Evolutionary conservation across 2,888 invertebrate species (phyloP).

Genomic region (Leptopilina drosophilae): DNA sequence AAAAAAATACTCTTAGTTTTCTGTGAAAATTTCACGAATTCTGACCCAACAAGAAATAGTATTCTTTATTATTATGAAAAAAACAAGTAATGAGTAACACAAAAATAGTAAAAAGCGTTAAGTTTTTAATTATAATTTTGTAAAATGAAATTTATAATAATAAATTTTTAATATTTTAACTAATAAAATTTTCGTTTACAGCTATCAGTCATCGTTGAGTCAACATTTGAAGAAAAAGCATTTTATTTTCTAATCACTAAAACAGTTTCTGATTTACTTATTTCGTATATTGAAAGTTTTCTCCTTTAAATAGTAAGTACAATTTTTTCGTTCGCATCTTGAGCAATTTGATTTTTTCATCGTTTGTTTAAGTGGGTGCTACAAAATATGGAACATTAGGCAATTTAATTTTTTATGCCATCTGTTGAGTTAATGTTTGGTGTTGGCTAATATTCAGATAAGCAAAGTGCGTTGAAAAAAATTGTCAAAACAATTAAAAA

Average conservation of each 20-base stretch:
- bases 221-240: conserved; percentile 25
- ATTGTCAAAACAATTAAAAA: no score
- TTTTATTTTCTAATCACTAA: neutral
- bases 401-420: neutral
- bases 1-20: no score
- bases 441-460: no score
- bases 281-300: no score
- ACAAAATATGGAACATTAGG: neutral
- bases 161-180: neutral
- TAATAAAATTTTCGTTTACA: neutral
- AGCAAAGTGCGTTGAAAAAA: no score
- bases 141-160: no score
- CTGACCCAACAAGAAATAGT: no score
- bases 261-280: neutral
- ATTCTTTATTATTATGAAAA: no score
- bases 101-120: no score
- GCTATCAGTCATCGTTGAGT: conserved; percentile 14
- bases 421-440: neutral
- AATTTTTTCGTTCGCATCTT: neutral
- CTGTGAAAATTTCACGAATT: no score
- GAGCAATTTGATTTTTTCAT: neutral
- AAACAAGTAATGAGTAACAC: no score
- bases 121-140: no score
- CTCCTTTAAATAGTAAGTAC: neutral
- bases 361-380: neutral